Evolutionary conservation across 2,797 vertebrate species (phyloP).

Genomic region (Tapera naevia): DNA sequence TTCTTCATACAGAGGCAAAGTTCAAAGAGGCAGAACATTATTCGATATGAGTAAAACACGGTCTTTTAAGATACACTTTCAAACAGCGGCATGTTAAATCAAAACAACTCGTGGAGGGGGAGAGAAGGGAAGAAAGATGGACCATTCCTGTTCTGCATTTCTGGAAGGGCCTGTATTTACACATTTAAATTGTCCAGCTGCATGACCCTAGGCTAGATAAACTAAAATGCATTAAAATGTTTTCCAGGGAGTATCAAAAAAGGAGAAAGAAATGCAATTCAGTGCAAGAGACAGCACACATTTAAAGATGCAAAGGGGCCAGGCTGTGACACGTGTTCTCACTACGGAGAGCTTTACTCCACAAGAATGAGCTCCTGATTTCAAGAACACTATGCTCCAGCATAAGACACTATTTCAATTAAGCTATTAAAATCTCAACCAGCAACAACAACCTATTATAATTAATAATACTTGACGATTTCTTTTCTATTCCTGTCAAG

Average conservation of each 20-base stretch:
- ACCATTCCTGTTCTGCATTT: background rate
- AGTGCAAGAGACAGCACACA: background rate
- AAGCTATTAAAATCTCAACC: conserved; percentile 34
- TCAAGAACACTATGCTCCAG: background rate
- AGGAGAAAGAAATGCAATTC: background rate
- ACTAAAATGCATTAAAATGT: background rate
- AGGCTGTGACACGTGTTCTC: background rate
- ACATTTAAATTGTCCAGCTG: background rate
- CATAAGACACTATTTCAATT: conserved; percentile 13
- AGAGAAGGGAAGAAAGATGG: background rate
- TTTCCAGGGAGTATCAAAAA: background rate
- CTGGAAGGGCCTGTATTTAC: background rate
- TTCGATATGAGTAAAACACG: conserved; percentile 61
- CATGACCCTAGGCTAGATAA: background rate
- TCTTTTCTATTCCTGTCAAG: conserved; percentile 41
- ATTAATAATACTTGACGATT: conserved; percentile 55
- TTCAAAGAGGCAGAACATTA: conserved; percentile 70
- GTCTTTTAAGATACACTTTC: conserved; percentile 65
- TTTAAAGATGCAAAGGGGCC: background rate
- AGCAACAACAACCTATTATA: conserved; percentile 50
- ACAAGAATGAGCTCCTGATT: background rate
- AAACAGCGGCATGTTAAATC: conserved; percentile 3
- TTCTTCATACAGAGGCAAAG: conserved; percentile 44
- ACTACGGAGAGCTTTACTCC: background rate
- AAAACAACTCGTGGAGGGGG: background rate